A percentile compares a stretch with the other conserved stretches of the same genome.
Evolutionary conservation across 2,888 invertebrate genomes (phyloP).

Genomic region (Ganaspis brasiliensis): DNA sequence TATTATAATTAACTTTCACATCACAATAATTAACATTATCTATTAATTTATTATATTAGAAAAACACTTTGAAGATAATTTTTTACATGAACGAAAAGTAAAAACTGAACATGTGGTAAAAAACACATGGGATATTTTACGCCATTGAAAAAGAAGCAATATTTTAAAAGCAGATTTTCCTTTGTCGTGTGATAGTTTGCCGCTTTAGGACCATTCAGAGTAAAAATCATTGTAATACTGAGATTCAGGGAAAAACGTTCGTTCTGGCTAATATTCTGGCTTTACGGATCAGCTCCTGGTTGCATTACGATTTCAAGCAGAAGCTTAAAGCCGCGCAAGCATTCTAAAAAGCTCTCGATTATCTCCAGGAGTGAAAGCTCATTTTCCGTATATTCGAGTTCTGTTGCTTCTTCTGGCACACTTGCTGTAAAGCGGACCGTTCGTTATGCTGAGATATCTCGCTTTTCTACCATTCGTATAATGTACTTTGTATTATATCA

Average conservation of each 20-base stretch:
- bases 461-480: background rate
- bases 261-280: slow-evolving; percentile 32
- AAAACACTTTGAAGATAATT: too few species aligned
- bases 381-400: slow-evolving; percentile 17
- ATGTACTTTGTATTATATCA: too few species aligned
- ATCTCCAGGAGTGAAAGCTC: slow-evolving; percentile 36
- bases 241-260: slow-evolving; percentile 32
- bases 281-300: slow-evolving; percentile 29
- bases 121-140: background rate
- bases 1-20: too few species aligned
- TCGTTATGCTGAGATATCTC: slow-evolving; percentile 15
- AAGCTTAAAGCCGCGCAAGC: slow-evolving; percentile 27
- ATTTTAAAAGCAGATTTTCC: slow-evolving; percentile 17
- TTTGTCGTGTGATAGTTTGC: background rate
- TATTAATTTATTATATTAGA: too few species aligned
- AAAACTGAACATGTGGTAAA: too few species aligned
- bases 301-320: slow-evolving; percentile 26
- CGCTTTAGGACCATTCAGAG: slow-evolving; percentile 30
- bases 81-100: too few species aligned
- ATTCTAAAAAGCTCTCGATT: slow-evolving; percentile 43
- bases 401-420: background rate
- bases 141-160: background rate
- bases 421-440: background rate
- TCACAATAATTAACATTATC: too few species aligned
- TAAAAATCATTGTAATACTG: slow-evolving; percentile 34